Evolutionary conservation across 2,888 invertebrate species (phyloP), one percentile per base, ranked within the genome.

Genomic region (Stegophylla sp.): DNA sequence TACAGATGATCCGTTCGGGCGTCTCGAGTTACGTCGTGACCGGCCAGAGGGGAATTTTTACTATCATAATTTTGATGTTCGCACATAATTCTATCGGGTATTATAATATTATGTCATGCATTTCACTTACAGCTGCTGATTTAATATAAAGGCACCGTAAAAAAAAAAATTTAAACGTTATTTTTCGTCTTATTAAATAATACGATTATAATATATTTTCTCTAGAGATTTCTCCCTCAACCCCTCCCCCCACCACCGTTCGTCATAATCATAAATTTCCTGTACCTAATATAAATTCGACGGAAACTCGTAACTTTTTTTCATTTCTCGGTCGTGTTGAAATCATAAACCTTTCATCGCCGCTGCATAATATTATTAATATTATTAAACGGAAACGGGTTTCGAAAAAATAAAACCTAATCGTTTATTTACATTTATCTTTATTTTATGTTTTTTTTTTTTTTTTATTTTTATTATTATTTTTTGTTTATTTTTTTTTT

Each of bases 291-390:
- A 7, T 34, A 34, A 34, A 51, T 69, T 48, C 51, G 51, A 45
- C 43, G n/a, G 26, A 73, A 45, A 73, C 59, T 73, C 72, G 72
- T 73, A 59, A 73, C 26, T 59, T 71, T 59, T 71, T 72, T 59
- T 73, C n/a, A 73, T 59, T 43, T 43, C 59, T 28, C 5, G 13
- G n/a, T 17, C 28, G n/a, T 34, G 13, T 69, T 43, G n/a, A 73
- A 59, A 73, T 45, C 59, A 59, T 59, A 73, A 73, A 59, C 26
- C n/a, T 23, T 59, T 59, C 43, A 59, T 17, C n/a, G n/a, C n/a
- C 41, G 41, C 41, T 43, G 13, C 23, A 51, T n/a, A n/a, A n/a
- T n/a, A n/a, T n/a, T n/a, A 67, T 26, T 28, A 34, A 17, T 26
- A 23, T 23, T 45, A 53, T 71, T 53, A 59, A 73, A 45, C n/a